phyloP scores from a whole-genome alignment of 30 jellyfish, hydroid and myxozoan genomes.

The Rhopilema esculentum region DNA sequence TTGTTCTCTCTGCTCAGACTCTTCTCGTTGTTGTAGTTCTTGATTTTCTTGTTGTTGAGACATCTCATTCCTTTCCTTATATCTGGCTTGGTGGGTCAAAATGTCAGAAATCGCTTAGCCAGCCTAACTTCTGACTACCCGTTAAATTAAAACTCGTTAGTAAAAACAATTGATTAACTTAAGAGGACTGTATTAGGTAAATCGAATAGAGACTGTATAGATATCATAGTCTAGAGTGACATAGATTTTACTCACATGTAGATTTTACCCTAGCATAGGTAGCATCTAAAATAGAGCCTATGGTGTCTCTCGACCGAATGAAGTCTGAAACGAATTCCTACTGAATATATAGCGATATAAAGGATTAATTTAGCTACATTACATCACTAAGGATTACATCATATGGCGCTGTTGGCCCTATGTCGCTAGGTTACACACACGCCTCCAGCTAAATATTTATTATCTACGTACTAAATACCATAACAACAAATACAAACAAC shows the following conservation, averaged over 20 bases:
- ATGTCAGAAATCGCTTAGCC: neutral
- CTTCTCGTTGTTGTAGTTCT: no score
- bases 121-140: neutral
- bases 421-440: neutral
- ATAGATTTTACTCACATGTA: no score
- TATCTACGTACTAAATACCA: neutral
- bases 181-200: neutral
- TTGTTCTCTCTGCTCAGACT: neutral
- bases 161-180: neutral
- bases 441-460: neutral
- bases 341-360: neutral
- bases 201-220: no score
- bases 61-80: no score
- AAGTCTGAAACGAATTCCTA: neutral
- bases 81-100: constrained; percentile 1
- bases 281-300: neutral
- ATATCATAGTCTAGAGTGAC: neutral
- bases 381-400: neutral
- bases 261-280: neutral
- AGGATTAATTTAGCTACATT: neutral
- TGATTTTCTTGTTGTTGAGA: no score
- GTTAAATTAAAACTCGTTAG: neutral
- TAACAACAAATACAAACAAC: neutral
- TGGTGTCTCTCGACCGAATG: neutral
- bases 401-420: neutral